Base-by-base conservation (phyloP, 2,113 vertebrate species). In the Spea bombifrons region DNA sequence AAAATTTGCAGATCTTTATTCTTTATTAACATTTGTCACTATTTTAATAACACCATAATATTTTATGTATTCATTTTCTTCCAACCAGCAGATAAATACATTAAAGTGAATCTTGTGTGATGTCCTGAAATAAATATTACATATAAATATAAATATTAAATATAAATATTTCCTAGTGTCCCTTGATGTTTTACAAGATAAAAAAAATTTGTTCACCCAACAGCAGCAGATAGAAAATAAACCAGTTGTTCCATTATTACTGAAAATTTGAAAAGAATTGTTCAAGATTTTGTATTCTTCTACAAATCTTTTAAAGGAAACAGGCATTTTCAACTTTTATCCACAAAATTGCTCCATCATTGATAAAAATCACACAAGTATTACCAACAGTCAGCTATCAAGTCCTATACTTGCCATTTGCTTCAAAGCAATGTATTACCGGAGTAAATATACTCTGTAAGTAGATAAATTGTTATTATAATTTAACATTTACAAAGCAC, bases 151-250 rank as follows among this genome's bases (percentile, higher is more conserved):
- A n/a, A n/a, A n/a, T n/a, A n/a, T n/a, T n/a, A n/a, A n/a, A n/a
- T n/a, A n/a, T n/a, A n/a, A n/a, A n/a, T n/a, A 74, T 80, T 80
- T 80, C 68, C 68, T 74, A 17, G 64, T 74, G 64, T 74, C 68
- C 69, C 78, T 74, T 80, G 78, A 80, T 80, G 64, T 68, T 67
- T 74, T 80, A 80, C 71, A 74, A 80, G 78, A 80, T 74, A 80
- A 65, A 65, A 80, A 74, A 74, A 74, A 68, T 73, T 73, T 80
- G 71, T 80, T 73, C 71, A 61, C 64, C 78, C 78, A 68, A 73
- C 71, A 80, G 78, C 65, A 43, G 64, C 52, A 74, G 78, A 80
- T 74, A 80, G 78, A 73, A 74, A 80, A 80, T 80, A 74, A 80
- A 80, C 74, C 71, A 74, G 68, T 74, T 80, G 78, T 80, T 74